phyloP scores from a whole-genome alignment of 92 coral and sea anemone species.

The Scolanthus callimorphus region DNA sequence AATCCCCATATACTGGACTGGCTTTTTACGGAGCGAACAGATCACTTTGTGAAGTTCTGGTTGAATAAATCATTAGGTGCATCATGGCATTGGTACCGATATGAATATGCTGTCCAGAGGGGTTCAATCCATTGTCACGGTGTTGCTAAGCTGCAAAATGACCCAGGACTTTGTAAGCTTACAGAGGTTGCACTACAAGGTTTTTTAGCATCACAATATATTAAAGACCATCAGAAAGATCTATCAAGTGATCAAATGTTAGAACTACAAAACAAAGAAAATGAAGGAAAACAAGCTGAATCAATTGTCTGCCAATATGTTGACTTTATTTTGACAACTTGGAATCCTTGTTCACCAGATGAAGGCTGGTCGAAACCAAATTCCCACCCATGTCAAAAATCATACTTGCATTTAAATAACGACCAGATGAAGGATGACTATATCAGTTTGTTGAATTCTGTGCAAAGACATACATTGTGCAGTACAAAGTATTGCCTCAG shows the following conservation, averaged over 20 bases:
- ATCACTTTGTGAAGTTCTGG: slow-evolving; percentile 57
- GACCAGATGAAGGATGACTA: slow-evolving; percentile 38
- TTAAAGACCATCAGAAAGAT: slow-evolving; percentile 5
- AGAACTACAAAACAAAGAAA: slow-evolving; percentile 23
- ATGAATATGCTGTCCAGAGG: slow-evolving; percentile 50
- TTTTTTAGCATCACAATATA: slow-evolving; percentile 37
- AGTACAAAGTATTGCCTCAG: slow-evolving; percentile 55
- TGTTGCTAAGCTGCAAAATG: slow-evolving; percentile 55
- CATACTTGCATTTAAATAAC: slow-evolving; percentile 18
- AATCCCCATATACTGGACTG: slow-evolving; percentile 57
- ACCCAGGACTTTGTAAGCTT: slow-evolving; percentile 55
- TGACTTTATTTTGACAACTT: slow-evolving; percentile 55
- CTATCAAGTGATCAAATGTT: slow-evolving; percentile 14
- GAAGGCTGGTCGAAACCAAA: slow-evolving; percentile 69
- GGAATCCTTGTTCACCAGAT: slow-evolving; percentile 70
- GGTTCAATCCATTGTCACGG: slow-evolving; percentile 70
- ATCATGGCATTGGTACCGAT: slow-evolving; percentile 58
- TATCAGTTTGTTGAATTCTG: slow-evolving; percentile 47
- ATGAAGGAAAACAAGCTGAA: slow-evolving; percentile 47
- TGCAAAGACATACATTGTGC: slow-evolving; percentile 46
- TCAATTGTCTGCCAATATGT: slow-evolving; percentile 60
- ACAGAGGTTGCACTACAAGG: slow-evolving; percentile 43
- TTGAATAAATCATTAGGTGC: slow-evolving; percentile 45
- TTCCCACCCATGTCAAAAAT: slow-evolving; percentile 58
- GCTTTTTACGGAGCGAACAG: slow-evolving; percentile 64